phyloP scores from a whole-genome alignment of 2,113 vertebrate genomes.

The Otus sunia region DNA sequence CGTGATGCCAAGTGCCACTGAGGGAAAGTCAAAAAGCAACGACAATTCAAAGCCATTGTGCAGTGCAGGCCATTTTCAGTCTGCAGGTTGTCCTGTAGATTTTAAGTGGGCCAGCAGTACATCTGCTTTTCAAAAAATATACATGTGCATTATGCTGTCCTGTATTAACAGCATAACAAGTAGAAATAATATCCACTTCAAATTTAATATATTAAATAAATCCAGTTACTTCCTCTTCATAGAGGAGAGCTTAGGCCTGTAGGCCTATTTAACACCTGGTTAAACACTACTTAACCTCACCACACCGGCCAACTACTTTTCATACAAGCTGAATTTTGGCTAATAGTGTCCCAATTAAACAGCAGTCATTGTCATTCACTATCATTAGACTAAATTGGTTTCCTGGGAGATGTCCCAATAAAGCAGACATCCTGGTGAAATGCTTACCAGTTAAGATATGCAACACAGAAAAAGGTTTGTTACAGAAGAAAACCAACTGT shows the following conservation, averaged over 20 bases:
- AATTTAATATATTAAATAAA: not conserved
- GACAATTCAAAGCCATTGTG: not conserved
- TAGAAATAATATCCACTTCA: not conserved
- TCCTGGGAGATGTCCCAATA: conserved; percentile 50
- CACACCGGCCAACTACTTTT: not conserved
- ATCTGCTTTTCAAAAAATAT: not conserved
- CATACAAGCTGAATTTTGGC: conserved; percentile 18
- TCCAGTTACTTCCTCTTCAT: not conserved
- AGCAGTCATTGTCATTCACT: conserved; percentile 38
- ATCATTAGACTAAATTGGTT: conserved; percentile 53
- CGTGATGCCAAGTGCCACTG: accelerated
- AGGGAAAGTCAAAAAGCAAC: not conserved
- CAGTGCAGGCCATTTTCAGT: not conserved
- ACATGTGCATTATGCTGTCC: accelerated
- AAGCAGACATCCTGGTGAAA: conserved; percentile 2
- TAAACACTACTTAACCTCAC: conserved; percentile 49
- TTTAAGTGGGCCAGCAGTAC: no score
- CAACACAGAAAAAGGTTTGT: not conserved
- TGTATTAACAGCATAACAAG: not conserved
- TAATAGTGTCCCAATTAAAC: conserved; percentile 54
- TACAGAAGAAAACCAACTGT: not conserved
- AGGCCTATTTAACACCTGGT: conserved; percentile 50
- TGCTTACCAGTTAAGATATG: not conserved
- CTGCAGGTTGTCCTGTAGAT: not conserved
- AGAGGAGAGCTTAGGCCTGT: not conserved